Percentiles rank a stretch among this genome's conserved stretches.
Conservation (phyloP, 2,797 vertebrate genomes). For the Anas georgica region DNA sequence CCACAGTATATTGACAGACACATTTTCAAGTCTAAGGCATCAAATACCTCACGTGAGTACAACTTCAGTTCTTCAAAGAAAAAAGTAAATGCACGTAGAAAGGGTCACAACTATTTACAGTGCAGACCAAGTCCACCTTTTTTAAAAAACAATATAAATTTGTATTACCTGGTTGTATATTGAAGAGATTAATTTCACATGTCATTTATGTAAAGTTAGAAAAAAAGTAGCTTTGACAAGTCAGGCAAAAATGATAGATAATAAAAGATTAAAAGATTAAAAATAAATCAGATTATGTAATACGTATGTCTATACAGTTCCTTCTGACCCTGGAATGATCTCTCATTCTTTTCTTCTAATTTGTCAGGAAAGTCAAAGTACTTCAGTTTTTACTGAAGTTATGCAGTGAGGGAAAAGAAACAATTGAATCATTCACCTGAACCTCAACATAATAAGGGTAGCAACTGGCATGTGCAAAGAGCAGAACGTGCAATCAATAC, state of each 20-base stretch:
- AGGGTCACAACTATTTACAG: background rate
- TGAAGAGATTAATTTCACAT: background rate
- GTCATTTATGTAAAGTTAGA: background rate
- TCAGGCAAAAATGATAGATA: background rate
- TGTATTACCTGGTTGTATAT: background rate
- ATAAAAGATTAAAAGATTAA: background rate
- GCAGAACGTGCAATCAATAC: background rate
- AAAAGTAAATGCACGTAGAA: background rate
- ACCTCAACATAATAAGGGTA: background rate
- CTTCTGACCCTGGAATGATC: background rate
- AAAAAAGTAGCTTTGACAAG: background rate
- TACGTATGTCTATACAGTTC: background rate
- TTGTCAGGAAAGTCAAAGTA: background rate
- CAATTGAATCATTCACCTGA: background rate
- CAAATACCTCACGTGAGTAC: background rate
- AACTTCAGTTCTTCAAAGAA: background rate
- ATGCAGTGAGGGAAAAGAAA: background rate
- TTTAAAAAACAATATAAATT: background rate
- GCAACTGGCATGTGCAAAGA: background rate
- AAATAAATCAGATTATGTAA: background rate
- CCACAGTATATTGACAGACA: background rate
- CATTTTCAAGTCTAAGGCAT: background rate
- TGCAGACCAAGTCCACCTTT: background rate
- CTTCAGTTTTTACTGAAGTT: background rate
- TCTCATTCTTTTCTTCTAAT: background rate